Evolutionary conservation across 2,888 invertebrate species (phyloP).

Genomic region (Xestobium rufovillosum): DNA sequence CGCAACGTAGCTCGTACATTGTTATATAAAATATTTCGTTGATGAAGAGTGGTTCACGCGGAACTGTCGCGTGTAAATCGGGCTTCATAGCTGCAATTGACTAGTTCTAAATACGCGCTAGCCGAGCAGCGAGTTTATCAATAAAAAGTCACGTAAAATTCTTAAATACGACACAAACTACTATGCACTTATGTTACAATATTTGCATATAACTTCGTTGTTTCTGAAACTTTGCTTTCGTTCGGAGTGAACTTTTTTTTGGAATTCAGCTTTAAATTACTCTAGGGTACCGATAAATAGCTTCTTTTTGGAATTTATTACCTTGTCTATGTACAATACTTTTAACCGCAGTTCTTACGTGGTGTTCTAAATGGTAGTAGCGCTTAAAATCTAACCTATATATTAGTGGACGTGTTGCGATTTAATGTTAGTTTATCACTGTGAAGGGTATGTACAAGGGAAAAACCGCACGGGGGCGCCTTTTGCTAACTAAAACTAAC

Average conservation of each 20-base stretch:
- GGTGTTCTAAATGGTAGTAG: conserved; percentile 37
- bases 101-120: no score
- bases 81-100: no score
- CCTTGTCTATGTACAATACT: background rate
- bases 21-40: no score
- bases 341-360: conserved; percentile 21
- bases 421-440: conserved; percentile 37
- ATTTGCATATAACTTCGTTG: conserved; percentile 43
- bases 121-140: no score
- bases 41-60: no score
- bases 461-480: conserved; percentile 9
- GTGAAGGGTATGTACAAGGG: conserved; percentile 41
- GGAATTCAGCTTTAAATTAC: conserved; percentile 32
- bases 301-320: conserved; percentile 8
- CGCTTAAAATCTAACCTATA: conserved; percentile 37
- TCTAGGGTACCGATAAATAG: conserved; percentile 25
- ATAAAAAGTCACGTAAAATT: no score
- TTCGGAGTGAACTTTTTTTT: conserved; percentile 30
- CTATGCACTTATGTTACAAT: no score
- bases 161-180: no score
- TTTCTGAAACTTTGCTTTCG: conserved; percentile 44
- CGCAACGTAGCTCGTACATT: no score
- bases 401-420: conserved; percentile 46
- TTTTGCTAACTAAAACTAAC: no score
- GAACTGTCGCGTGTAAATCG: no score